These are phyloP conservation scores for Trididemnum miniatum DNA, from an alignment of 23 tunicate genomes.

Conservation along the genomic window DNA sequence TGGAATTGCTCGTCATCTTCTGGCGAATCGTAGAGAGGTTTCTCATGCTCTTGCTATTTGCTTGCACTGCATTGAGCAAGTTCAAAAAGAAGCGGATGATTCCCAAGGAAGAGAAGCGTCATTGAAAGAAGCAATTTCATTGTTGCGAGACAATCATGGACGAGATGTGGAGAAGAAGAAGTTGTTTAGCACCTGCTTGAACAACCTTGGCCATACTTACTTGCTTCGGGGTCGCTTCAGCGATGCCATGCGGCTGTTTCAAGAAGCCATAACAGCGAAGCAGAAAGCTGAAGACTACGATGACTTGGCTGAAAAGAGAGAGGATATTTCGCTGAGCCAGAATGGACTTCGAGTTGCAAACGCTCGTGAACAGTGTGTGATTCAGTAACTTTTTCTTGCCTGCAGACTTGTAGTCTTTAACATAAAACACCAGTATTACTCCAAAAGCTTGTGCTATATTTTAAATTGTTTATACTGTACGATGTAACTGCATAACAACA, in stretches of 20 bases:
- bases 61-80: slow-evolving; percentile 28
- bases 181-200: slow-evolving; percentile 8
- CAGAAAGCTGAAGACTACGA: slow-evolving; percentile 24
- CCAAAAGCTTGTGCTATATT: too few relatives aligned
- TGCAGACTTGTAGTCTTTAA: too few relatives aligned
- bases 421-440: too few relatives aligned
- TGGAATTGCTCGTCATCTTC: not conserved
- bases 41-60: not conserved
- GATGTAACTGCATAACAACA: too few relatives aligned
- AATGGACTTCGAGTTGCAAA: not conserved
- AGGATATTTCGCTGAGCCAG: slow-evolving; percentile 18
- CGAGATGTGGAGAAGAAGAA: slow-evolving; percentile 25
- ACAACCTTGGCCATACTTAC: slow-evolving; percentile 34
- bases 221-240: not conserved
- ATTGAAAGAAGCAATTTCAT: slow-evolving; percentile 16
- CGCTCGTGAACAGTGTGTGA: not conserved
- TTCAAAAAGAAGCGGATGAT: not conserved
- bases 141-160: slow-evolving; percentile 1
- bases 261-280: slow-evolving; percentile 34
- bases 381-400: slow-evolving; percentile 13
- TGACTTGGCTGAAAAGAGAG: slow-evolving; percentile 11
- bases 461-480: too few relatives aligned
- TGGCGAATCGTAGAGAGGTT: not conserved
- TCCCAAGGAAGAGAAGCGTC: not conserved
- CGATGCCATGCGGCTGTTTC: slow-evolving; percentile 3